phyloP scores from a whole-genome alignment of 2,888 invertebrate genomes.

The Dicycla oo region DNA sequence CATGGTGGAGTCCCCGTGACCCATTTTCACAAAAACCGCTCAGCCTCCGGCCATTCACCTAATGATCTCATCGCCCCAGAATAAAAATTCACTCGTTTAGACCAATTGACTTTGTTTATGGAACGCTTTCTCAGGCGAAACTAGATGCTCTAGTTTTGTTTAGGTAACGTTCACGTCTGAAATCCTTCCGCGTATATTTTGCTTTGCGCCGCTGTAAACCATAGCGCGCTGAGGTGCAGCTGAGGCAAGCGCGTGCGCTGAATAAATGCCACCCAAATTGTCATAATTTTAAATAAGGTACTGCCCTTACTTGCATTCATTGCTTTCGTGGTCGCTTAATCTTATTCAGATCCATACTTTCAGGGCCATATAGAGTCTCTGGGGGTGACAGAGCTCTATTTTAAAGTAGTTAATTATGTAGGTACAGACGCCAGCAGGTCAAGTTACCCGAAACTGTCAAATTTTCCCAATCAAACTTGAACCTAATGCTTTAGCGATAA shows the following conservation, averaged over 20 bases:
- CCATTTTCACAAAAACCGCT: constrained; percentile 77
- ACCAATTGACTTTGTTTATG: constrained; percentile 88
- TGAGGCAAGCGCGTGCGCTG: constrained; percentile 23
- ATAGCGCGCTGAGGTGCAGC: constrained; percentile 9
- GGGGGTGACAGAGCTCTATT: too few relatives aligned
- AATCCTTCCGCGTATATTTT: constrained; percentile 72
- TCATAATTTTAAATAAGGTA: constrained; percentile 11
- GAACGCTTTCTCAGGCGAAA: constrained; percentile 83
- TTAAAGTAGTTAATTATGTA: not conserved
- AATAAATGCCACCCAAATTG: constrained; percentile 44
- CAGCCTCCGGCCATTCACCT: constrained; percentile 85
- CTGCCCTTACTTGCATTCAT: not conserved
- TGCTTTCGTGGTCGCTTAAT: not conserved
- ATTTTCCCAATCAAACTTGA: too few relatives aligned
- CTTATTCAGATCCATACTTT: not conserved
- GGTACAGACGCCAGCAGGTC: too few relatives aligned
- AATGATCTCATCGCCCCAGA: constrained; percentile 88
- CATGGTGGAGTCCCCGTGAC: constrained; percentile 83
- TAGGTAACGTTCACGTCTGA: constrained; percentile 68
- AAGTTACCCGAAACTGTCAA: too few relatives aligned
- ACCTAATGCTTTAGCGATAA: too few relatives aligned
- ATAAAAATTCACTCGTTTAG: constrained; percentile 86
- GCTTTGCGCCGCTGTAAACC: constrained; percentile 27
- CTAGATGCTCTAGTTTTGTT: constrained; percentile 82
- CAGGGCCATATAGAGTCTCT: not conserved